Conservation (phyloP, 2,888 invertebrate species). For the Diaprepes abbreviatus region DNA sequence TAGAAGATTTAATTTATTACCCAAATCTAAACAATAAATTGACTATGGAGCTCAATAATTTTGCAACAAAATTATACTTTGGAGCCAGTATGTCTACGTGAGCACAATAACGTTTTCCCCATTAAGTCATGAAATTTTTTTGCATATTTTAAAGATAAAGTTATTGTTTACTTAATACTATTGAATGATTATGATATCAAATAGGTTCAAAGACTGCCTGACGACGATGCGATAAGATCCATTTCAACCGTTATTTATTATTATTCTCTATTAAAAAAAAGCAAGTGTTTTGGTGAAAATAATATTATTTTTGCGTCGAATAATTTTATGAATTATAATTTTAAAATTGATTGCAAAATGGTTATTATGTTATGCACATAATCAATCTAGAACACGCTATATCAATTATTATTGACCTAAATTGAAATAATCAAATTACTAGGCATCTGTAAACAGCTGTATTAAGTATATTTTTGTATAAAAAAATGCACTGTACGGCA, state of each 20-base stretch:
- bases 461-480: conserved; percentile 2
- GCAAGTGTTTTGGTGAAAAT: no score
- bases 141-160: neutral
- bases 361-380: neutral
- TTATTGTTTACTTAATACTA: neutral
- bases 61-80: neutral
- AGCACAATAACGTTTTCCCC: neutral
- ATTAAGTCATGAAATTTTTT: neutral
- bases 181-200: neutral
- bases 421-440: conserved; percentile 1
- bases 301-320: no score
- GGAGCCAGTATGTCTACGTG: neutral
- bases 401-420: neutral
- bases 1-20: no score
- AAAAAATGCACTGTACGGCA: neutral
- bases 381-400: neutral
- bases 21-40: no score
- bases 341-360: no score
- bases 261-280: neutral
- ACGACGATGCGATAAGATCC: neutral
- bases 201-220: conserved; percentile 9
- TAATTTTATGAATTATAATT: no score
- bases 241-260: neutral
- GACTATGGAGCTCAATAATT: neutral
- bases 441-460: conserved; percentile 16